These are phyloP conservation scores for Lucifuga dentata DNA, from an alignment of 2,113 vertebrate species.

Conservation along the genomic window DNA sequence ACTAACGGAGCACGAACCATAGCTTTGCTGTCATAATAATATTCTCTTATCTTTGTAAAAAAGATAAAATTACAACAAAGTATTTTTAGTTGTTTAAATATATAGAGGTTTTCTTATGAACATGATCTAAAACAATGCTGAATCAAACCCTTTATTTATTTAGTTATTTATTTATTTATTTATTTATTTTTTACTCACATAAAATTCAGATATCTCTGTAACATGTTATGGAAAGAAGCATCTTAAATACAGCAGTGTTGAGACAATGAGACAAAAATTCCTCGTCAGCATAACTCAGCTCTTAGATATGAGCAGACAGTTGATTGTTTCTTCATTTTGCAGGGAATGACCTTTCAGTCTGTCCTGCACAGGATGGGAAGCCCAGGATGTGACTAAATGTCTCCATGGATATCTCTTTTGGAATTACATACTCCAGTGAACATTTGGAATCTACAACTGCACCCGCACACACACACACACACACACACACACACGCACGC, in stretches of 20 bases:
- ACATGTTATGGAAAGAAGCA: neutral
- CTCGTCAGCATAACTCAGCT: conserved; percentile 47
- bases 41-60: too few relatives aligned
- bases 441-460: conserved; percentile 73
- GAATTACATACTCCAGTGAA: conserved; percentile 83
- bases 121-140: too few relatives aligned
- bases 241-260: neutral
- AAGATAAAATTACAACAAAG: too few relatives aligned
- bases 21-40: too few relatives aligned
- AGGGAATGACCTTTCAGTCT: neutral
- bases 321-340: conserved; percentile 23
- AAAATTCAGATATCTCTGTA: too few relatives aligned
- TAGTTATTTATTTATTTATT: too few relatives aligned
- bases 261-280: neutral
- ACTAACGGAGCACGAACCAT: too few relatives aligned
- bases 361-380: conserved; percentile 66
- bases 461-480: conserved; percentile 11
- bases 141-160: too few relatives aligned
- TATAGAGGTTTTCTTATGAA: too few relatives aligned
- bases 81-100: too few relatives aligned
- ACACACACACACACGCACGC: conserved; percentile 20
- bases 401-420: conserved; percentile 86
- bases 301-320: conserved; percentile 43
- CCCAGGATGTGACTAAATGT: conserved; percentile 88
- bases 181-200: too few relatives aligned